These are phyloP conservation scores for Troides helena DNA, from an alignment of 2,888 invertebrate genomes.

Conservation along the genomic window DNA sequence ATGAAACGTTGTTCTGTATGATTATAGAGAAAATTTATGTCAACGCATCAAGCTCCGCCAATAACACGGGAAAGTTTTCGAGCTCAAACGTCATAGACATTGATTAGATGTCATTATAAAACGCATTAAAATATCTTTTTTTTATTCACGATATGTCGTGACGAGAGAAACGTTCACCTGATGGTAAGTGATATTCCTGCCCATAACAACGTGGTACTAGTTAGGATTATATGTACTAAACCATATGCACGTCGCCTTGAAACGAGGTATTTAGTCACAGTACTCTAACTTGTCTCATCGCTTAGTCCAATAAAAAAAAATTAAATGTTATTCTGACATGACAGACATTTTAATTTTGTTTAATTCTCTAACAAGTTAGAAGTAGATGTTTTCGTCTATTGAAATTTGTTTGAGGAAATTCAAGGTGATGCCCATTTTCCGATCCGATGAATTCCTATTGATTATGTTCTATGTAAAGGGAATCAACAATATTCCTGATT, in stretches of 20 bases:
- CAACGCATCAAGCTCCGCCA: slow-evolving; percentile 44
- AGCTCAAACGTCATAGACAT: slow-evolving; percentile 36
- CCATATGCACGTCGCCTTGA: too few species aligned
- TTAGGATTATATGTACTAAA: too few species aligned
- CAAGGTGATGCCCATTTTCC: background rate
- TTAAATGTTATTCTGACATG: too few species aligned
- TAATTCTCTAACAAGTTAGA: too few species aligned
- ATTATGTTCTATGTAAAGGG: slow-evolving; percentile 14
- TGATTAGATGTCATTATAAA: slow-evolving; percentile 39
- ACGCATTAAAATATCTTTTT: background rate
- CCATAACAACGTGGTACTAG: too few species aligned
- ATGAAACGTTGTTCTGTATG: slow-evolving; percentile 43
- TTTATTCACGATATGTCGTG: background rate
- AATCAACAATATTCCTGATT: slow-evolving; percentile 45
- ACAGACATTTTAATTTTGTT: too few species aligned
- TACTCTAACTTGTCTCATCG: too few species aligned
- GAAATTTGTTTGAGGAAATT: background rate
- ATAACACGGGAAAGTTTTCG: slow-evolving; percentile 53
- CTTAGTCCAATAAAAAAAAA: too few species aligned
- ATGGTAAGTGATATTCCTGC: too few species aligned
- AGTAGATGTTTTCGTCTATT: too few species aligned
- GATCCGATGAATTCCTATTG: slow-evolving; percentile 12
- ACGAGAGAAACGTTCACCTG: too few species aligned
- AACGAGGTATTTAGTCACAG: too few species aligned
- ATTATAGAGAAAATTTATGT: slow-evolving; percentile 57